Evolutionary conservation across 1,140 invertebrate species (phyloP).

Genomic region (Octopus bimaculoides): DNA sequence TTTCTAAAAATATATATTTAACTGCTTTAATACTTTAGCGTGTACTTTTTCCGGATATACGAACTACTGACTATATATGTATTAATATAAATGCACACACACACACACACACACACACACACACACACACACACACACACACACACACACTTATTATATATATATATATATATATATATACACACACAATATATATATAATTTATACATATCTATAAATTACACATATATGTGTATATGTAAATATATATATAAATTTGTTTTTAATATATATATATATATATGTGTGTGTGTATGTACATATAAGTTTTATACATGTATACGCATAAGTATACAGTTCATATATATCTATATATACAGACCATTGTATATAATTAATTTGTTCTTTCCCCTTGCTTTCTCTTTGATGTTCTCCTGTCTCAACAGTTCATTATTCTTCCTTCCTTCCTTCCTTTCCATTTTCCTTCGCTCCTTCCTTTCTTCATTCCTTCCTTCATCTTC

Average conservation of each 20-base stretch:
- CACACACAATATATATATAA: background rate
- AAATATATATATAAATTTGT: background rate
- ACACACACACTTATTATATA: background rate
- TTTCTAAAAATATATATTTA: too few species aligned
- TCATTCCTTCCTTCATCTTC: background rate
- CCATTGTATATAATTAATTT: too few species aligned
- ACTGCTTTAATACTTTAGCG: too few species aligned
- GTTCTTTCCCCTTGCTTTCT: background rate
- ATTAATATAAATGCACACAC: too few species aligned
- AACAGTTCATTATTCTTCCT: background rate
- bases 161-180: conserved; percentile 4
- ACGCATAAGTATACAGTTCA: background rate
- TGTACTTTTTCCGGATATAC: too few species aligned
- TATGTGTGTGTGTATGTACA: background rate
- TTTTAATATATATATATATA: background rate
- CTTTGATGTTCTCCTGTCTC: background rate
- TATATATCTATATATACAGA: background rate
- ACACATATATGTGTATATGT: background rate
- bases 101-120: background rate
- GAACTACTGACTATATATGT: too few species aligned
- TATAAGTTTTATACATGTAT: background rate
- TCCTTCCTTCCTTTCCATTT: background rate
- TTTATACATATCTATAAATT: background rate
- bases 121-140: background rate
- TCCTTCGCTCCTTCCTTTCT: background rate